Conservation (phyloP, 2,113 vertebrate species). For the Entosphenus tridentatus region DNA sequence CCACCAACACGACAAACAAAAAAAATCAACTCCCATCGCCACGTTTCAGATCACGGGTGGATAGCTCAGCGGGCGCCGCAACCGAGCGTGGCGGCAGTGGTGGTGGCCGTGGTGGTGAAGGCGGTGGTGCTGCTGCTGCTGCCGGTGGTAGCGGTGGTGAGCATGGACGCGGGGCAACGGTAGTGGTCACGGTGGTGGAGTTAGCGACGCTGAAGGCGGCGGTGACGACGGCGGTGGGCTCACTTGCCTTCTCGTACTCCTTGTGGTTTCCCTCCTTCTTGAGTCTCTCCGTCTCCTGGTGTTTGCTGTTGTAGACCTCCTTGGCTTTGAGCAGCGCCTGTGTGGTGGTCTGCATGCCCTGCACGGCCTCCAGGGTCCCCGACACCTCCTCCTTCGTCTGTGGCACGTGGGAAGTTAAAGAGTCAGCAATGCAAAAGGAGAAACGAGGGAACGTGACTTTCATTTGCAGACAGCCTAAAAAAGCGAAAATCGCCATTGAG, state of each 20-base stretch:
- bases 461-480: no score
- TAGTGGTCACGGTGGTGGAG: neutral
- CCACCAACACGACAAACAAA: no score
- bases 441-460: no score
- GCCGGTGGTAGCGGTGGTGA: neutral
- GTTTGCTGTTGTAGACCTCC: constrained; percentile 52
- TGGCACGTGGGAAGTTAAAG: neutral
- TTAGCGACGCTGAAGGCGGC: no score
- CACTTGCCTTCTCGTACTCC: constrained; percentile 58
- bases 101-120: neutral
- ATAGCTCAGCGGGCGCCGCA: no score
- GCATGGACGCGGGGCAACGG: neutral
- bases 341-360: constrained; percentile 44
- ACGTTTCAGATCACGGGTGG: no score
- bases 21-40: no score
- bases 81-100: no score
- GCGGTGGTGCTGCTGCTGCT: neutral
- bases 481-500: no score
- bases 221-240: neutral
- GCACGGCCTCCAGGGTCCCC: constrained; percentile 55
- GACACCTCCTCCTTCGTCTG: constrained; percentile 72
- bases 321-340: constrained; percentile 61
- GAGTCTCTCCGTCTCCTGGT: constrained; percentile 55
- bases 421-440: no score
- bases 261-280: constrained; percentile 60